Conservation (phyloP, 2,797 vertebrate species). For the Schizopygopsis pylzovi region DNA sequence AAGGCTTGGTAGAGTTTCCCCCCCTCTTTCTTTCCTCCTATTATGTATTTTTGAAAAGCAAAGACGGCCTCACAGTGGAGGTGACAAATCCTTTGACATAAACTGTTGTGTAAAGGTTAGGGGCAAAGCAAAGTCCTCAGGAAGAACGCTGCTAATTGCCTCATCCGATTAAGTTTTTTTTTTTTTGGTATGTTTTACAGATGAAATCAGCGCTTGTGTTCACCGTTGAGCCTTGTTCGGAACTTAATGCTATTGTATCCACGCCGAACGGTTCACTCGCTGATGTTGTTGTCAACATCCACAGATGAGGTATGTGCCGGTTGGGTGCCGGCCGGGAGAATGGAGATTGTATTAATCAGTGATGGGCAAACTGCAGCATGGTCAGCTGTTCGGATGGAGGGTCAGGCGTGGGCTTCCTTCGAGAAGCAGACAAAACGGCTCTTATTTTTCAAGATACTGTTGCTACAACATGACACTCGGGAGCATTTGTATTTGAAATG, state of each 20-base stretch:
- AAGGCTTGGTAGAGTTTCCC: constrained; percentile 73
- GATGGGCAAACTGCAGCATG: constrained; percentile 72
- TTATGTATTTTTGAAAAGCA: constrained; percentile 79
- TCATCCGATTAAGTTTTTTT: constrained; percentile 68
- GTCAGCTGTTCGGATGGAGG: constrained; percentile 51
- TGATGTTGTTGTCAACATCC: constrained; percentile 65
- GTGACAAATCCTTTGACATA: constrained; percentile 85
- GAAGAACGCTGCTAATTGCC: constrained; percentile 80
- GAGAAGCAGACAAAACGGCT: constrained; percentile 71
- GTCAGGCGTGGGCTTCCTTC: constrained; percentile 31
- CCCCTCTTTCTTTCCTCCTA: constrained; percentile 65
- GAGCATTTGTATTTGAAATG: constrained; percentile 72
- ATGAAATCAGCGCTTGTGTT: constrained; percentile 72
- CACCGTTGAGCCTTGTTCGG: constrained; percentile 46
- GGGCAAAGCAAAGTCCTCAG: constrained; percentile 78
- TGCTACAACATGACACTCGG: constrained; percentile 60
- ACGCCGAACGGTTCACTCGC: constrained; percentile 49
- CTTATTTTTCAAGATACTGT: constrained; percentile 75
- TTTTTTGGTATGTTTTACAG: constrained; percentile 74
- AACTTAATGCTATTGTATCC: constrained; percentile 53
- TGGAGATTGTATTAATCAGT: constrained; percentile 76
- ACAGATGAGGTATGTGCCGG: constrained; percentile 60
- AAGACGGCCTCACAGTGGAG: constrained; percentile 79
- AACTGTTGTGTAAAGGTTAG: constrained; percentile 81
- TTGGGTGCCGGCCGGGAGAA: constrained; percentile 61